Conservation (phyloP, 2,113 vertebrate species). For the Ciconia boyciana region DNA sequence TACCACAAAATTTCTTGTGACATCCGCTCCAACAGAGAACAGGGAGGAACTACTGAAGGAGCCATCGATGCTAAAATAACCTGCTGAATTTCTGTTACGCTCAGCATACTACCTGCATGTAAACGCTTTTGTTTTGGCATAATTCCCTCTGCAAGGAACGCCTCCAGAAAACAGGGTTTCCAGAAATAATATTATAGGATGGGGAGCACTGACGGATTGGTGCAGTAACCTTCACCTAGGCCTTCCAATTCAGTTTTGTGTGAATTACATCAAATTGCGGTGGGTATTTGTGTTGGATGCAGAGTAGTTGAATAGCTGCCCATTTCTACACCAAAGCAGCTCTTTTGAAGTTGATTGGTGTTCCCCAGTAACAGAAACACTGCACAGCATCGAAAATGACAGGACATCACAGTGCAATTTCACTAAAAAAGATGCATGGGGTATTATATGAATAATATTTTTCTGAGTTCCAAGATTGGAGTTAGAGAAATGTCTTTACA, state of each 20-base stretch:
- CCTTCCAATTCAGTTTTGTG: background rate
- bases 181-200: background rate
- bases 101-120: background rate
- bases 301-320: background rate
- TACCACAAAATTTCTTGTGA: background rate
- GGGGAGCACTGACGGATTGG: background rate
- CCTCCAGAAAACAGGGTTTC: background rate
- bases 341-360: conserved; percentile 33
- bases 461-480: background rate
- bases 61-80: background rate
- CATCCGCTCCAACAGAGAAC: background rate
- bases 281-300: background rate
- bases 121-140: background rate
- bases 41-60: background rate
- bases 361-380: conserved; percentile 29
- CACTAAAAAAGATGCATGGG: background rate
- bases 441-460: background rate
- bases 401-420: conserved; percentile 1
- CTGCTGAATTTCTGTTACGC: background rate
- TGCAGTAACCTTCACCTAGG: background rate
- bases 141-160: background rate
- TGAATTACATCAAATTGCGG: background rate
- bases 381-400: background rate
- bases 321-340: conserved; percentile 20
- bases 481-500: background rate